Evolutionary conservation across 2,113 vertebrate genomes (phyloP).

Genomic region (Irena cyanogastra): DNA sequence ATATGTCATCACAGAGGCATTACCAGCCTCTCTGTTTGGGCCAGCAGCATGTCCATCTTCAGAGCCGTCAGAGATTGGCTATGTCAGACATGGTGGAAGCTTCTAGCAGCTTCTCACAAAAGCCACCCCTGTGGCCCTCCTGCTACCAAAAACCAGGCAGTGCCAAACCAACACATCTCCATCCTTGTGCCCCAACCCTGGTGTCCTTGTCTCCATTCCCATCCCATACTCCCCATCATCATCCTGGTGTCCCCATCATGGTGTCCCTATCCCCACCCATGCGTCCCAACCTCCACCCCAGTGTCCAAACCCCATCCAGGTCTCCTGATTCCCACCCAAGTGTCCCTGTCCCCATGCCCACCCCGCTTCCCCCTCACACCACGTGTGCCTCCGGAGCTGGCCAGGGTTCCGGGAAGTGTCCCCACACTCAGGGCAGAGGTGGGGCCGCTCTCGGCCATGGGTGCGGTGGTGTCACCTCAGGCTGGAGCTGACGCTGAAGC

Average conservation of each 20-base stretch:
- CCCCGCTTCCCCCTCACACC: neutral
- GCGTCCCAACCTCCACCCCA: neutral
- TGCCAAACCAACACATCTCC: neutral
- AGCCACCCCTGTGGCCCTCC: neutral
- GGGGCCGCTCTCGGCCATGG: slow-evolving; percentile 77
- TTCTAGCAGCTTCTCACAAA: neutral
- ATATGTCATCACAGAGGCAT: too few relatives aligned
- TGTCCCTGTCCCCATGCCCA: neutral
- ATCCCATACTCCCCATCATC: neutral
- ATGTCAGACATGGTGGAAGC: neutral
- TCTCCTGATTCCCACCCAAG: neutral
- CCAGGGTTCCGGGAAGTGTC: slow-evolving; percentile 58
- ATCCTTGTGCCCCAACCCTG: neutral
- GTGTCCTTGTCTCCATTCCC: neutral
- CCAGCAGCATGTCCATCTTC: neutral
- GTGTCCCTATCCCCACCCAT: neutral
- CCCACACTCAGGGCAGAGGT: slow-evolving; percentile 79
- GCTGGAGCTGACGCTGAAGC: slow-evolving; percentile 65
- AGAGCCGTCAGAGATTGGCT: neutral
- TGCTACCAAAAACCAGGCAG: neutral
- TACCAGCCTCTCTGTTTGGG: neutral
- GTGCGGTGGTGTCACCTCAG: slow-evolving; percentile 44
- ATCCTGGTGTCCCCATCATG: neutral
- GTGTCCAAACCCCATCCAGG: neutral
- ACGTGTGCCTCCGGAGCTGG: slow-evolving; percentile 55